Conservation (phyloP, 2,888 invertebrate genomes). For the Pycnomerus fuliginosus region DNA sequence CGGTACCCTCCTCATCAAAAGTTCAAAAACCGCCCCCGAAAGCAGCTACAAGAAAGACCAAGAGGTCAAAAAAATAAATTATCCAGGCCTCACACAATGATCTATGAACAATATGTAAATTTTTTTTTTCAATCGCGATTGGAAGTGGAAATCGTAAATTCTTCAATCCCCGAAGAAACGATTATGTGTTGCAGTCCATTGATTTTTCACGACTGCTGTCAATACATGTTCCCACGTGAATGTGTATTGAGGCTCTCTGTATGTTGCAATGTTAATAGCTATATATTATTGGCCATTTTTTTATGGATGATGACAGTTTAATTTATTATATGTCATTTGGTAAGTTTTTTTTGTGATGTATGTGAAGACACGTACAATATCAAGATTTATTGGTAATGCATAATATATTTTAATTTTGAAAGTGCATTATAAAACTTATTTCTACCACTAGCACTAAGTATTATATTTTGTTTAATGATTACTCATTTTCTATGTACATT, state of each 20-base stretch:
- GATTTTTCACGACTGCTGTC: slow-evolving; percentile 14
- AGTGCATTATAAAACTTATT: slow-evolving; percentile 11
- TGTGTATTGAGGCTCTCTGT: slow-evolving; percentile 23
- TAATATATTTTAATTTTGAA: slow-evolving; percentile 8
- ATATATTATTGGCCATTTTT: slow-evolving; percentile 32
- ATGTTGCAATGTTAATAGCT: slow-evolving; percentile 36
- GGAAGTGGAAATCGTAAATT: slow-evolving; percentile 10
- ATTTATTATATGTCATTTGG: slow-evolving; percentile 10
- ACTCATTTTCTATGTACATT: slow-evolving; percentile 34
- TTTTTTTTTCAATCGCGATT: slow-evolving; percentile 23
- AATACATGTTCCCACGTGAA: slow-evolving; percentile 21
- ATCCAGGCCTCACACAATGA: slow-evolving; percentile 12
- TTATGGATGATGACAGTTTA: slow-evolving; percentile 7
- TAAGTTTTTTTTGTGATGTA: slow-evolving; percentile 7
- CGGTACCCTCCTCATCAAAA: slow-evolving; percentile 18
- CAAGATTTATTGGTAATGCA: slow-evolving; percentile 6
- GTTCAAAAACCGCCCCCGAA: slow-evolving; percentile 27
- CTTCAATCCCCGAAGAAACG: slow-evolving; percentile 15
- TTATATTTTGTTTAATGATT: slow-evolving; percentile 30
- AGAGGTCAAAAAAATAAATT: slow-evolving; percentile 32
- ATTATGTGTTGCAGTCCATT: slow-evolving; percentile 14
- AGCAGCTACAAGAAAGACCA: slow-evolving; percentile 27
- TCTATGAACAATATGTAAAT: slow-evolving; percentile 35
- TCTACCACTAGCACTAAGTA: slow-evolving; percentile 30
- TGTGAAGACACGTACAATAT: slow-evolving; percentile 8